phyloP scores from a whole-genome alignment of 2,797 vertebrate species.

The Catostomus latipinnis region DNA sequence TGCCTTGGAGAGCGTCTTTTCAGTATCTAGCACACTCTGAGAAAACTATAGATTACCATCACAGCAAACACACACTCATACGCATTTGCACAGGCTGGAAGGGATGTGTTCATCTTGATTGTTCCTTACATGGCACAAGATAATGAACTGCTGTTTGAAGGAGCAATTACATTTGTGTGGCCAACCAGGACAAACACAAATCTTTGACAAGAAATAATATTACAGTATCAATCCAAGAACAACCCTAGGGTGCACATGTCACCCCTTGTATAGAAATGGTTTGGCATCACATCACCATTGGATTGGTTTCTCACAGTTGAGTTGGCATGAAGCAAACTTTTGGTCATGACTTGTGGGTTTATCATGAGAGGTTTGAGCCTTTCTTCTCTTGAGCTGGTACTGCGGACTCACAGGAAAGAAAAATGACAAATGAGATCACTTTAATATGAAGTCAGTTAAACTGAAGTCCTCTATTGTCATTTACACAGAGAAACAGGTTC shows the following conservation, averaged over 20 bases:
- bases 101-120: constrained; percentile 47
- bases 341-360: constrained; percentile 2
- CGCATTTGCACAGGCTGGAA: background rate
- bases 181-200: constrained; percentile 53
- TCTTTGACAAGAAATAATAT: constrained; percentile 49
- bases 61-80: constrained; percentile 32
- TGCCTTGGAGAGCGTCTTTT: constrained; percentile 38
- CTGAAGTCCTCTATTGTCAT: too few relatives aligned
- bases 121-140: constrained; percentile 42
- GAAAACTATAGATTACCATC: constrained; percentile 55
- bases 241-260: constrained; percentile 16
- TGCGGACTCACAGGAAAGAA: background rate
- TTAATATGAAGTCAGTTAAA: background rate
- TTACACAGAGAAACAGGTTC: too few relatives aligned
- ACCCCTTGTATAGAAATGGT: constrained; percentile 4
- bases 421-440: background rate
- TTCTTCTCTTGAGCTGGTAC: background rate
- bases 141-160: constrained; percentile 51
- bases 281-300: constrained; percentile 21
- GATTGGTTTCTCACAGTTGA: constrained; percentile 1
- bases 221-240: constrained; percentile 33
- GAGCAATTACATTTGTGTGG: constrained; percentile 47
- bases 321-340: background rate
- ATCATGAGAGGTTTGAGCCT: constrained; percentile 4
- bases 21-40: constrained; percentile 34